Evolutionary conservation across 2,797 vertebrate species (phyloP).

Genomic region (Galaxias olidus): DNA sequence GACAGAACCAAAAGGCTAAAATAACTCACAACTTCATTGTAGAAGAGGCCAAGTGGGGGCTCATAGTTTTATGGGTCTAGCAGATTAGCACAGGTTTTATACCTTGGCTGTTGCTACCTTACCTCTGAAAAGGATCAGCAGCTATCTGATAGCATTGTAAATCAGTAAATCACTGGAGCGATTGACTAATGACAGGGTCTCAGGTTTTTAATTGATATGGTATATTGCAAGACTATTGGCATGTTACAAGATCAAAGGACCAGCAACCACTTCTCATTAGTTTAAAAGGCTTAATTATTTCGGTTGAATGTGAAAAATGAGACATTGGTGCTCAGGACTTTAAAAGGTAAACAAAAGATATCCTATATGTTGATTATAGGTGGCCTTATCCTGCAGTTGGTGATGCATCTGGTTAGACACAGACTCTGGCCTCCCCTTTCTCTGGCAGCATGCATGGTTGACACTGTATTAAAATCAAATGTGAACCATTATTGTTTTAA

Average conservation of each 20-base stretch:
- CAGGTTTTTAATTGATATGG: constrained; percentile 16
- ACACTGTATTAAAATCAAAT: constrained; percentile 37
- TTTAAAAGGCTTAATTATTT: constrained; percentile 45
- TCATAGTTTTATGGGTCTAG: constrained; percentile 7
- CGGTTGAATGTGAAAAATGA: constrained; percentile 31
- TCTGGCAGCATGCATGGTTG: constrained; percentile 22
- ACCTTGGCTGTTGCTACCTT: constrained; percentile 14
- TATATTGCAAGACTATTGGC: constrained; percentile 29
- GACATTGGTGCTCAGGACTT: constrained; percentile 7
- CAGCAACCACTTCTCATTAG: constrained; percentile 13
- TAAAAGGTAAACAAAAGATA: constrained; percentile 24
- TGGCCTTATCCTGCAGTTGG: background rate
- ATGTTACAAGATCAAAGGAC: background rate
- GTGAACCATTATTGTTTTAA: constrained; percentile 4
- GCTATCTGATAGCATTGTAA: constrained; percentile 31
- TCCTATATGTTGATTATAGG: constrained; percentile 45
- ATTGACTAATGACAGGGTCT: too few relatives aligned
- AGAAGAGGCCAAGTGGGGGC: constrained; percentile 22
- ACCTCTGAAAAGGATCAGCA: constrained; percentile 17
- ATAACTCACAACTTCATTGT: constrained; percentile 70
- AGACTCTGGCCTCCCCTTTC: constrained; percentile 25
- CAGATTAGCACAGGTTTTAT: constrained; percentile 41
- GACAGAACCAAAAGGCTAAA: background rate
- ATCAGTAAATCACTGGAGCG: constrained; percentile 16
- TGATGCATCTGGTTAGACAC: constrained; percentile 37